Evolutionary conservation across 2,113 vertebrate genomes (phyloP).

Genomic region (Lampris incognitus): DNA sequence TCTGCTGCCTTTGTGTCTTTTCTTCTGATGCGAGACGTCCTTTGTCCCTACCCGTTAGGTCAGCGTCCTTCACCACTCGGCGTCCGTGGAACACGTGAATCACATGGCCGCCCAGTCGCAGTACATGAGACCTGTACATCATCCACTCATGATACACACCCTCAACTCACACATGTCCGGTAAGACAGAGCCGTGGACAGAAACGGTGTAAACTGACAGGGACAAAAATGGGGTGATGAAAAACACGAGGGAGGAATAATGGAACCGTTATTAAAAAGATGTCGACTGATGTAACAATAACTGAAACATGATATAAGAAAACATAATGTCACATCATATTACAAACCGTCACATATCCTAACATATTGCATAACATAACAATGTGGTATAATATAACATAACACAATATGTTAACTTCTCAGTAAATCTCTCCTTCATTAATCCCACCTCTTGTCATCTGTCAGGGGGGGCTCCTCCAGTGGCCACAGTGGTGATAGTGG

Average conservation of each 20-base stretch:
- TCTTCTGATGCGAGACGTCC: background rate
- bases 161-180: slow-evolving; percentile 83
- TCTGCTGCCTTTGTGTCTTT: background rate
- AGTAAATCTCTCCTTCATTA: background rate
- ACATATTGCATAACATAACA: background rate
- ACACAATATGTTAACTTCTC: background rate
- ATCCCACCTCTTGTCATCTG: slow-evolving; percentile 10
- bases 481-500: slow-evolving; percentile 87
- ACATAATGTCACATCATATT: background rate
- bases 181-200: slow-evolving; percentile 52
- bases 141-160: slow-evolving; percentile 82
- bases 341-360: background rate
- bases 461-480: slow-evolving; percentile 84
- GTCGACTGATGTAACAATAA: too few species aligned
- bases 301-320: background rate
- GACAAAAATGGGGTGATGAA: too few species aligned
- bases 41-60: slow-evolving; percentile 78
- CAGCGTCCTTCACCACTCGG: slow-evolving; percentile 88
- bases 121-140: slow-evolving; percentile 89
- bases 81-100: slow-evolving; percentile 87
- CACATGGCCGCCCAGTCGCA: slow-evolving; percentile 87
- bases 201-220: too few species aligned
- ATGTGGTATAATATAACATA: background rate
- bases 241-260: too few species aligned
- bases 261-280: too few species aligned